These are phyloP conservation scores for Paratrypauchen microcephalus DNA, from an alignment of 2,797 vertebrate genomes.

Conservation along the genomic window DNA sequence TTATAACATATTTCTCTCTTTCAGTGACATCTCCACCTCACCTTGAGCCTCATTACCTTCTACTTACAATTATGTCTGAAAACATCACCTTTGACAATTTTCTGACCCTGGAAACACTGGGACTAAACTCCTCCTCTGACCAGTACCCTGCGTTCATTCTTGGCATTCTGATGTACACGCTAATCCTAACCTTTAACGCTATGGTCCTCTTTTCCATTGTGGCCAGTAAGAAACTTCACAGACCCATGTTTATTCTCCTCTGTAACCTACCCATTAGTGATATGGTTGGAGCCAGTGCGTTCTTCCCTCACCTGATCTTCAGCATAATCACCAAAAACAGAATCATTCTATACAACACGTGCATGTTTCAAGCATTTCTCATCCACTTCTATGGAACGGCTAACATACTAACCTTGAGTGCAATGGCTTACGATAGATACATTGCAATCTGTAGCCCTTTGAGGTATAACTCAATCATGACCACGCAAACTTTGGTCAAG, in stretches of 20 bases:
- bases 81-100: background rate
- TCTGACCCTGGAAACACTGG: background rate
- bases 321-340: background rate
- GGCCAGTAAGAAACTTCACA: background rate
- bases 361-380: background rate
- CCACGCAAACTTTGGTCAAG: background rate
- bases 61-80: background rate
- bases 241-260: background rate
- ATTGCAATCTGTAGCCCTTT: background rate
- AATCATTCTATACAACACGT: background rate
- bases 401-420: background rate
- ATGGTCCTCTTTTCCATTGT: background rate
- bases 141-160: background rate
- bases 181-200: background rate
- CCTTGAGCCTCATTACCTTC: background rate
- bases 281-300: background rate
- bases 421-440: background rate
- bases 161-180: background rate
- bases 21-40: background rate
- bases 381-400: background rate
- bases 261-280: background rate
- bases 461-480: background rate
- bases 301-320: background rate
- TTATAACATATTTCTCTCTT: background rate
- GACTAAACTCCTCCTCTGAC: background rate